A percentile compares a stretch with the other conserved stretches of the same genome.
phyloP scores from a whole-genome alignment of 2,113 vertebrate species.

The Mormyrus iriodes region DNA sequence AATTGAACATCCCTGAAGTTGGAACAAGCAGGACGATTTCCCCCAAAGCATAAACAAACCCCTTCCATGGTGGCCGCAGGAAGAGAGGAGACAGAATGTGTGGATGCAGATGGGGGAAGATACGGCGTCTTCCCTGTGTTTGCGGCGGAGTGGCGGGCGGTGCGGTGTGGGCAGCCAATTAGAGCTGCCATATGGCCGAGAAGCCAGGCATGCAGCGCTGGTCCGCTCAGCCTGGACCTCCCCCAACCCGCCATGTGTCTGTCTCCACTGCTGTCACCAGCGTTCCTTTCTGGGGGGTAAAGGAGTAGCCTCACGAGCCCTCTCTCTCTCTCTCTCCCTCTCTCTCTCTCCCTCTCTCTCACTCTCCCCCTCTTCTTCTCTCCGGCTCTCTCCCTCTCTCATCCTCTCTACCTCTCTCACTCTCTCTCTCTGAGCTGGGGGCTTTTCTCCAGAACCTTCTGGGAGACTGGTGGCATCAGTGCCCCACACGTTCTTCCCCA shows the following conservation, averaged over 20 bases:
- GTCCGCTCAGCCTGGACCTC: conserved; percentile 57
- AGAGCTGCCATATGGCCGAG: conserved; percentile 66
- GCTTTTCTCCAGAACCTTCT: background rate
- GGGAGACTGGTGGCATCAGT: background rate
- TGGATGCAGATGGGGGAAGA: background rate
- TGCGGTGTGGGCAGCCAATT: conserved; percentile 57
- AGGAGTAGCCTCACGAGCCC: background rate
- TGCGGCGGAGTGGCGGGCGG: background rate
- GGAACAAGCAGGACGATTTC: background rate
- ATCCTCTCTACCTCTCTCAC: background rate
- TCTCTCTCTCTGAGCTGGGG: background rate
- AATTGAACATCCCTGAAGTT: background rate
- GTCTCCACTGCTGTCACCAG: conserved; percentile 31
- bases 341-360: too few relatives aligned
- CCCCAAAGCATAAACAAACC: conserved; percentile 36
- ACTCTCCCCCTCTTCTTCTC: too few relatives aligned
- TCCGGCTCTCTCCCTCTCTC: too few relatives aligned
- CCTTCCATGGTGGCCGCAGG: conserved; percentile 12
- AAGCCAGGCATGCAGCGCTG: conserved; percentile 54
- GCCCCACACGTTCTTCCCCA: background rate
- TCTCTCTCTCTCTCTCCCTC: background rate
- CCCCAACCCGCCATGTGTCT: conserved; percentile 59
- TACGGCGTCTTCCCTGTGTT: background rate
- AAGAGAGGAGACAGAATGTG: background rate
- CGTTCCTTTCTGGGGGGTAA: conserved; percentile 38